These are phyloP conservation scores for Holcopasites calliopsidis DNA, from an alignment of 1,140 invertebrate genomes.

Conservation along the genomic window DNA sequence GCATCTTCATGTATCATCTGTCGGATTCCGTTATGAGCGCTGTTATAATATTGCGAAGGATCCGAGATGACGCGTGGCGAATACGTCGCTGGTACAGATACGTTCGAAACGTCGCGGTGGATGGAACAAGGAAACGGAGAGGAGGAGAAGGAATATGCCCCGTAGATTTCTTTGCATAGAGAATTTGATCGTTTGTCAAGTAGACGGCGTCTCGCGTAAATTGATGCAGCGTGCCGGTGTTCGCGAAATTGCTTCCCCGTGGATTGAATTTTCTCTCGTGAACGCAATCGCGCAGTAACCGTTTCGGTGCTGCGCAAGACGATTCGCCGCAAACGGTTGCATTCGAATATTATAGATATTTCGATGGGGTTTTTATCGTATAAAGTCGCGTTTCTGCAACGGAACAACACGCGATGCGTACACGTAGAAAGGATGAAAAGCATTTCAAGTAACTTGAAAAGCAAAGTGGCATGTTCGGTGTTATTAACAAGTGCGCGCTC, in stretches of 20 bases:
- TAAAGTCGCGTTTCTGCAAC: neutral
- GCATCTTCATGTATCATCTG: conserved; percentile 74
- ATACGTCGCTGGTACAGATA: conserved; percentile 64
- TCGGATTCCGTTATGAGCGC: conserved; percentile 71
- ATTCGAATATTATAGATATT: conserved; percentile 14
- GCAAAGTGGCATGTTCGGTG: neutral
- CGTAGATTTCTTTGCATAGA: conserved; percentile 71
- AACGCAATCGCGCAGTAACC: neutral
- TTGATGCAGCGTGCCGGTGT: conserved; percentile 66
- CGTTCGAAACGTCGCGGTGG: conserved; percentile 69
- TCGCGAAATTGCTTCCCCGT: conserved; percentile 68
- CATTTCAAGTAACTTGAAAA: neutral
- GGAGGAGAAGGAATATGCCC: conserved; percentile 38
- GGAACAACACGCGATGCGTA: neutral
- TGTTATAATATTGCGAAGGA: conserved; percentile 69
- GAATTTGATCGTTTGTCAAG: conserved; percentile 78
- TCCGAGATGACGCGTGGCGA: conserved; percentile 60
- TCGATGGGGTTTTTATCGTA: neutral
- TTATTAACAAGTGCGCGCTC: neutral
- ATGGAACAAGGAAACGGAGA: conserved; percentile 1
- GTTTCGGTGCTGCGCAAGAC: conserved; percentile 12
- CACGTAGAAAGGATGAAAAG: neutral
- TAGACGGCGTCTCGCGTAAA: conserved; percentile 75
- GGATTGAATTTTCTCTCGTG: conserved; percentile 47
- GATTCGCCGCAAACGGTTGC: conserved; percentile 11